Conservation (phyloP, 2,113 vertebrate species). For the Cryptotis parvus region DNA sequence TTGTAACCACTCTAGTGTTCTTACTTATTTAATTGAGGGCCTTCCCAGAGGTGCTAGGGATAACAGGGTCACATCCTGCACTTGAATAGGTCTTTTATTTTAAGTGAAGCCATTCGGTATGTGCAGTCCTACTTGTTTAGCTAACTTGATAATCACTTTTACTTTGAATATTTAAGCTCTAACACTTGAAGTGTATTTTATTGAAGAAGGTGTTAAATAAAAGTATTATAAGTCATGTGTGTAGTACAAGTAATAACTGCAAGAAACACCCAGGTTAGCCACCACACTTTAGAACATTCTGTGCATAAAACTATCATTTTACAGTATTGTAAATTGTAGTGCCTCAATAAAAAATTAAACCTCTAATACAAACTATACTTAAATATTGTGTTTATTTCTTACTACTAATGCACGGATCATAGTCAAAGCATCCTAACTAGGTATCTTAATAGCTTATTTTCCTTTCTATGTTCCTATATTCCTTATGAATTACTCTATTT, state of each 20-base stretch:
- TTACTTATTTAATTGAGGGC: background rate
- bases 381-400: too few species aligned
- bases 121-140: background rate
- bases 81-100: background rate
- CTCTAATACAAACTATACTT: too few species aligned
- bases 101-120: background rate
- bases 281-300: background rate
- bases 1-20: background rate
- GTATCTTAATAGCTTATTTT: too few species aligned
- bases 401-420: too few species aligned
- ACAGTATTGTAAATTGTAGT: too few species aligned
- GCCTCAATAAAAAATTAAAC: too few species aligned
- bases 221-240: background rate
- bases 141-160: background rate
- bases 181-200: background rate
- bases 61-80: too few species aligned
- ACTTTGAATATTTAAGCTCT: background rate
- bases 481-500: too few species aligned
- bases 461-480: too few species aligned
- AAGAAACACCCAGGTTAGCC: background rate
- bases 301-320: too few species aligned
- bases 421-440: too few species aligned
- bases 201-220: background rate
- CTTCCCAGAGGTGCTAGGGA: too few species aligned
- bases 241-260: background rate